These are phyloP conservation scores for Aradophagus sp. DNA, from an alignment of 1,140 invertebrate species.

Conservation along the genomic window DNA sequence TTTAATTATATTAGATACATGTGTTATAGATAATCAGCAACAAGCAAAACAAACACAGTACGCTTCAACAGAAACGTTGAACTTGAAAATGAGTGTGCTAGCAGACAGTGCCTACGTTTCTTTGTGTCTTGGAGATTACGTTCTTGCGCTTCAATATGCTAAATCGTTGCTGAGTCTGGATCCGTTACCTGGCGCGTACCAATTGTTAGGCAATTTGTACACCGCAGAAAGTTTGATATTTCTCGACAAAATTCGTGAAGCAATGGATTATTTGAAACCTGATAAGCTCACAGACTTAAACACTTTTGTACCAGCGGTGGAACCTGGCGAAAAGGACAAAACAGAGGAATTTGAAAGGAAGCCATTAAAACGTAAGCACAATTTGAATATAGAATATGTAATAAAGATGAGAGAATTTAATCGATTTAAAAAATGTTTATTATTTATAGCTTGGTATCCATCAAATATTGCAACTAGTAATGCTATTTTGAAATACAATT, in stretches of 20 bases:
- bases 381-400: too few species aligned
- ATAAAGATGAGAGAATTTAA: too few species aligned
- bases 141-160: constrained; percentile 86
- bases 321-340: constrained; percentile 65
- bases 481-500: constrained; percentile 85
- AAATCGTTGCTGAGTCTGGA: constrained; percentile 81
- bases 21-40: constrained; percentile 55
- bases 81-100: constrained; percentile 82
- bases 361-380: constrained; percentile 66
- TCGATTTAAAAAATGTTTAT: too few species aligned
- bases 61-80: constrained; percentile 64
- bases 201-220: constrained; percentile 89
- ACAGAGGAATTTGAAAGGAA: constrained; percentile 65
- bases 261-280: constrained; percentile 88
- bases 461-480: constrained; percentile 79
- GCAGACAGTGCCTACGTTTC: constrained; percentile 88
- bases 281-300: constrained; percentile 81
- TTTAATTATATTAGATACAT: too few species aligned
- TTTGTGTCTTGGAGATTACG: constrained; percentile 88
- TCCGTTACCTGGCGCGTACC: constrained; percentile 80
- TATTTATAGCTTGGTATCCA: constrained; percentile 80
- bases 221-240: constrained; percentile 91
- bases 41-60: constrained; percentile 56
- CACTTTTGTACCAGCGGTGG: constrained; percentile 66
- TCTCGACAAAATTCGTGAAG: constrained; percentile 88